phyloP scores from a whole-genome alignment of 2,888 invertebrate species.

The Andrena trimmerana region DNA sequence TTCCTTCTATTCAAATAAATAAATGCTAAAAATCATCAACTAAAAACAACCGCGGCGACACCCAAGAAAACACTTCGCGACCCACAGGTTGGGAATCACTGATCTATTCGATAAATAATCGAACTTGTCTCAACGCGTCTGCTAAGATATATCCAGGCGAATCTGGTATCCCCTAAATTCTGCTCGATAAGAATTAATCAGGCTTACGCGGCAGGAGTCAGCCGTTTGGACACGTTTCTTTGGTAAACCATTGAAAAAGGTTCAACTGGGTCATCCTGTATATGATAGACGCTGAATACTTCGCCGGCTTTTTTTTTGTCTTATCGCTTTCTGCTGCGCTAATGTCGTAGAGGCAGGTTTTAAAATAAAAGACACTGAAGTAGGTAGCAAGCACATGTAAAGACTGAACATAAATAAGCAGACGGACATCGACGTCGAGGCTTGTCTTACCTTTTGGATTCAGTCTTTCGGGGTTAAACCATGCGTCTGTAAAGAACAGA shows the following conservation, averaged over 20 bases:
- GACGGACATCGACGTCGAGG: constrained; percentile 43
- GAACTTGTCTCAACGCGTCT: constrained; percentile 15
- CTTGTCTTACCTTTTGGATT: constrained; percentile 93
- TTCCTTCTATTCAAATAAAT: no score
- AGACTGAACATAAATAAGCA: constrained; percentile 34
- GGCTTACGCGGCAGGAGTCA: no score
- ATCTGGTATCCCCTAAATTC: no score
- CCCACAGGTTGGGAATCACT: no score
- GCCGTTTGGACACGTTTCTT: background rate
- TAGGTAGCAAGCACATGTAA: constrained; percentile 11
- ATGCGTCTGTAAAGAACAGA: constrained; percentile 93
- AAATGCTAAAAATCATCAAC: no score
- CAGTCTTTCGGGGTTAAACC: constrained; percentile 96
- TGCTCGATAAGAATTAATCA: no score
- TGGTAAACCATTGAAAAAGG: background rate
- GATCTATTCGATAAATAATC: background rate
- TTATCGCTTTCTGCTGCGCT: background rate
- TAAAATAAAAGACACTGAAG: background rate
- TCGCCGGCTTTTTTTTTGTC: background rate
- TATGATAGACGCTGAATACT: background rate
- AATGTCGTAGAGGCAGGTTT: background rate
- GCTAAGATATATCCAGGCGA: background rate
- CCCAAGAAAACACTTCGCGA: no score
- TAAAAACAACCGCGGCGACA: no score
- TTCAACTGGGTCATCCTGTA: constrained; percentile 1